These are phyloP conservation scores for Phyllostomus hastatus DNA, from an alignment of 2,113 vertebrate genomes.

Conservation along the genomic window DNA sequence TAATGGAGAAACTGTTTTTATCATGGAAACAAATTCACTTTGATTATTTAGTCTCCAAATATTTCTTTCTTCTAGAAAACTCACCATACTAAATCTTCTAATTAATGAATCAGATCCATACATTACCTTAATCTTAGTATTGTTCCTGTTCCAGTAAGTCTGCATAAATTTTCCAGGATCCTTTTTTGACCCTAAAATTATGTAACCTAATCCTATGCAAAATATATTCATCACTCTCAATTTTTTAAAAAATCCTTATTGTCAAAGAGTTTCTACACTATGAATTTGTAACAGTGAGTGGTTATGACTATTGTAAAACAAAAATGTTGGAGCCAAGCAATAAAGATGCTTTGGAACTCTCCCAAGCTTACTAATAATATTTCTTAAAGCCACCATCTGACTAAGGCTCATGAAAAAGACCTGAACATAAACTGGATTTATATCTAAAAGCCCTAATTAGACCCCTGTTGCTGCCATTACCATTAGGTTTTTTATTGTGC, in stretches of 20 bases:
- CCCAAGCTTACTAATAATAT: background rate
- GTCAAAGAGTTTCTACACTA: background rate
- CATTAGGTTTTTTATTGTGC: constrained; percentile 33
- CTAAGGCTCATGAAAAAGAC: background rate
- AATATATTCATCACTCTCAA: background rate
- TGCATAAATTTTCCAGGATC: background rate
- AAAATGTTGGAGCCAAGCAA: background rate
- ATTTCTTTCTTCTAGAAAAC: background rate
- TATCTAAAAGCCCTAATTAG: constrained; percentile 44
- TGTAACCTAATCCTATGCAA: background rate
- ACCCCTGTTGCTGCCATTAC: constrained; percentile 18
- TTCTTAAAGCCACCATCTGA: constrained; percentile 15
- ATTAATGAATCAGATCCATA: background rate
- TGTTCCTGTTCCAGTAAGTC: background rate
- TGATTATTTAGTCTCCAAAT: background rate
- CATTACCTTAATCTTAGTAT: background rate
- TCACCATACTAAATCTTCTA: background rate
- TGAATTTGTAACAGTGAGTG: background rate
- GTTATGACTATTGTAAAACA: background rate
- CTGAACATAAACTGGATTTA: constrained; percentile 28
- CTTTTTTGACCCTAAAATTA: background rate
- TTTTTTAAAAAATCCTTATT: background rate
- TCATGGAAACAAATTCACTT: background rate
- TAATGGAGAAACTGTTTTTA: background rate
- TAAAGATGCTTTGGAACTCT: constrained; percentile 26